Conservation (phyloP, 2,113 vertebrate genomes). For the Drymodes brunneopygia region DNA sequence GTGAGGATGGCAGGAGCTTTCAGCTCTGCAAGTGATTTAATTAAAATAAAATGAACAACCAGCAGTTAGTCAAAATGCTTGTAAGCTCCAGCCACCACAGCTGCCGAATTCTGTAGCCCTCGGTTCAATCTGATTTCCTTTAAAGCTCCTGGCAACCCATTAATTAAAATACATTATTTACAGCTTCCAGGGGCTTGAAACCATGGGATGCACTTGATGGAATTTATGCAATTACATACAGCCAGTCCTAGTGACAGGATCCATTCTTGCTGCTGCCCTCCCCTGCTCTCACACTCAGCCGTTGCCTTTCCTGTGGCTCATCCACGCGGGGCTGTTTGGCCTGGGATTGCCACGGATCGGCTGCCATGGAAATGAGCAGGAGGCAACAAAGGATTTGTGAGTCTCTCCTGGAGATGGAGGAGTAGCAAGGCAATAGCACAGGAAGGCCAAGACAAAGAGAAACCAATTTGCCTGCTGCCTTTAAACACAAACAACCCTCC, state of each 20-base stretch:
- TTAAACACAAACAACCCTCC: neutral
- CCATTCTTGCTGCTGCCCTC: neutral
- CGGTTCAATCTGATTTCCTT: neutral
- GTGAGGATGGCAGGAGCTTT: neutral
- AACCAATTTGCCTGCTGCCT: slow-evolving; percentile 1
- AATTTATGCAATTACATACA: slow-evolving; percentile 39
- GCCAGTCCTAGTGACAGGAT: neutral
- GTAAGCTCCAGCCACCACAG: neutral
- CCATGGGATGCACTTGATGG: slow-evolving; percentile 46
- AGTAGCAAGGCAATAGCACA: neutral
- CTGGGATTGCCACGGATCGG: neutral
- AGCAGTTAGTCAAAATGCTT: neutral
- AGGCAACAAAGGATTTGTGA: slow-evolving; percentile 16
- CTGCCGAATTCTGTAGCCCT: neutral
- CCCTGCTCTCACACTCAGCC: neutral
- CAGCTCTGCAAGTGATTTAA: neutral
- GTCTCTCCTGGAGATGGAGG: neutral
- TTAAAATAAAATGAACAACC: neutral
- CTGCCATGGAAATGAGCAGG: slow-evolving; percentile 59
- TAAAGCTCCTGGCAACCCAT: slow-evolving; percentile 48
- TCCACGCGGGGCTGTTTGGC: neutral
- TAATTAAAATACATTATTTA: slow-evolving; percentile 65
- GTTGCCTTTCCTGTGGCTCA: neutral
- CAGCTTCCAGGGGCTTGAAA: slow-evolving; percentile 46
- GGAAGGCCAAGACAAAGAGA: slow-evolving; percentile 18